Evolutionary conservation across 2,113 vertebrate genomes (phyloP).

Genomic region (Platichthys stellatus): DNA sequence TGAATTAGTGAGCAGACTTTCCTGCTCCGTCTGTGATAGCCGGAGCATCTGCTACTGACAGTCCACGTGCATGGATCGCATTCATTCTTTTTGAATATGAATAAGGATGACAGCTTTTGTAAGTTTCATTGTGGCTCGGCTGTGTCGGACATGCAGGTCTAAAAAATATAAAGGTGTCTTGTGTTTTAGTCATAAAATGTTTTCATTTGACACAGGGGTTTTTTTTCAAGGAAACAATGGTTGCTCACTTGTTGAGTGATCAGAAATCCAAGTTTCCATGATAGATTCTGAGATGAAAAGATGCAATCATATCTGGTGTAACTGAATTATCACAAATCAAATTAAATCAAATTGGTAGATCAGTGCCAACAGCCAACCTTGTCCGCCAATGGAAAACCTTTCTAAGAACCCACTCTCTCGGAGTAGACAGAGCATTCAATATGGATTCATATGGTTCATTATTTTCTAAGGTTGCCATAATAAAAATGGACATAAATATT

Average conservation of each 20-base stretch:
- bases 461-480: neutral
- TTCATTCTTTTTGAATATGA: too few species aligned
- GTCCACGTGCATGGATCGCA: neutral
- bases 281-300: neutral
- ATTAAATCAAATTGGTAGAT: neutral
- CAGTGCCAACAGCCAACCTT: neutral
- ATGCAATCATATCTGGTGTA: too few species aligned
- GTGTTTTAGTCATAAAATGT: too few species aligned
- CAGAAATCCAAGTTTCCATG: too few species aligned
- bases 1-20: neutral
- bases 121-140: neutral
- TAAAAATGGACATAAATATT: neutral
- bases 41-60: neutral
- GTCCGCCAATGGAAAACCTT: neutral
- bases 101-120: neutral
- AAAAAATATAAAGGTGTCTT: neutral
- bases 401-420: neutral
- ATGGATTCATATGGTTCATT: neutral
- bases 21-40: neutral
- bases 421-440: conserved; percentile 1
- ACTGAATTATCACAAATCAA: neutral
- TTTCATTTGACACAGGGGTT: too few species aligned
- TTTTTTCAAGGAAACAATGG: too few species aligned
- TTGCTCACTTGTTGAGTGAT: too few species aligned
- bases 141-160: neutral